Evolutionary conservation across 2,797 vertebrate genomes (phyloP).

Genomic region (Botia kubotai): DNA sequence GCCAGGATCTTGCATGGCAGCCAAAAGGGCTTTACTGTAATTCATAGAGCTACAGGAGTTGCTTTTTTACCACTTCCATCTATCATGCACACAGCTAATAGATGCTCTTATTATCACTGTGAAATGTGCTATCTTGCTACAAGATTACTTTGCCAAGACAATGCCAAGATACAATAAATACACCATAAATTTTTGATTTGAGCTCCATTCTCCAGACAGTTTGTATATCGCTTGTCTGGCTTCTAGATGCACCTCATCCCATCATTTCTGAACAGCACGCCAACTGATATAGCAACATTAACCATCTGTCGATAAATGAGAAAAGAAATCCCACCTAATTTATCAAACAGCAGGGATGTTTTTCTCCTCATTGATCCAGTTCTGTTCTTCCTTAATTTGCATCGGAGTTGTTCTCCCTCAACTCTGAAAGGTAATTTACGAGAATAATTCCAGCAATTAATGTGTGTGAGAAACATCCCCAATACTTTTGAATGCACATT

Average conservation of each 20-base stretch:
- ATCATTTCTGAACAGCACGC: constrained; percentile 58
- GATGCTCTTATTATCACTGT: constrained; percentile 62
- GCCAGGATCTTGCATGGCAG: constrained; percentile 56
- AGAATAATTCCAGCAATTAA: constrained; percentile 41
- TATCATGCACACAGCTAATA: constrained; percentile 63
- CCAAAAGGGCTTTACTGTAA: constrained; percentile 61
- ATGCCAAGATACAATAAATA: constrained; percentile 40
- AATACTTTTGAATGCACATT: constrained; percentile 9
- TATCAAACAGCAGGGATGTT: constrained; percentile 54
- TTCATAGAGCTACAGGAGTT: constrained; percentile 63
- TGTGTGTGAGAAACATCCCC: background rate
- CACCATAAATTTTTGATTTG: constrained; percentile 41
- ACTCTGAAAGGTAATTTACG: constrained; percentile 48
- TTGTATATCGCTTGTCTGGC: constrained; percentile 25
- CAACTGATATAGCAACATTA: constrained; percentile 54
- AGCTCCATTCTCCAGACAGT: constrained; percentile 38
- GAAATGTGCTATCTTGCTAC: constrained; percentile 59
- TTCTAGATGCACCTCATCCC: constrained; percentile 48
- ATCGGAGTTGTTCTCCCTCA: constrained; percentile 43
- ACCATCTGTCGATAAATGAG: constrained; percentile 59
- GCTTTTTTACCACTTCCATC: constrained; percentile 61
- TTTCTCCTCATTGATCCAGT: constrained; percentile 54
- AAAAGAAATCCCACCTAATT: constrained; percentile 56
- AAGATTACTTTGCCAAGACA: constrained; percentile 54
- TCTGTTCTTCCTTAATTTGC: constrained; percentile 56